Evolutionary conservation across 2,113 vertebrate genomes (phyloP), one percentile per base, ranked within the genome.

Genomic region (Vimba vimba): DNA sequence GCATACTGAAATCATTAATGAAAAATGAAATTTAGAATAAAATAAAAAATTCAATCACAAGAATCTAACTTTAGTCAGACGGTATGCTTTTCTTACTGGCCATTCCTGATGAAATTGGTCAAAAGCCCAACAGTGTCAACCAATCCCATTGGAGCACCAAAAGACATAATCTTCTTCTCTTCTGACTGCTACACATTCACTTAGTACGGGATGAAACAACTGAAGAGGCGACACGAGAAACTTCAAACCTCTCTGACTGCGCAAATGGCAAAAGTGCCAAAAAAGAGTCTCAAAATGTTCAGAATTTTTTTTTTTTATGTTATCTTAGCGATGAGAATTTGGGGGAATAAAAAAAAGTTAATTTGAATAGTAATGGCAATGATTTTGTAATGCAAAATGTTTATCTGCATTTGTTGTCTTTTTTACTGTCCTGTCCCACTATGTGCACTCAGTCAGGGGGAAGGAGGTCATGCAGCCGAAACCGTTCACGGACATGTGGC

Each of bases 401-500:
- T 45, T 85, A 85, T 90, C 90, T 88, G 86, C 90, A 86, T 84
- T 84, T 68, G 59, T 64, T 82, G 47, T 47, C 57, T 84, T 86
- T 85, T 52, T 85, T 79, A 86, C 57, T 75, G 30, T 73, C 36
- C 50, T 79, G 91, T 80, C 78, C 88, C 91, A 86, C 90, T 64
- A 30, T 13, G 66, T 21, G 12, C 45, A 1, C 33, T 97, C 97
- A 99, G 84, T 99, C 98, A 3, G 98, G 97, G 87, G 98, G 98
- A 93, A 99, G 95, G 92, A 99, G 95, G 94, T 99, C 97, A 89
- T 99, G 98, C 95, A 99, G 97, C 85, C 98, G 97, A 94, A 99
- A 99, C 92, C 96, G 96, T 93, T 99, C 97, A 93, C 97, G 94
- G 94, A 99, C 98, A 86, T 99, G 97, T 87, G 98, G 98, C 86